phyloP scores from a whole-genome alignment of 1,140 invertebrate genomes.

The Thaumatotibia leucotreta region DNA sequence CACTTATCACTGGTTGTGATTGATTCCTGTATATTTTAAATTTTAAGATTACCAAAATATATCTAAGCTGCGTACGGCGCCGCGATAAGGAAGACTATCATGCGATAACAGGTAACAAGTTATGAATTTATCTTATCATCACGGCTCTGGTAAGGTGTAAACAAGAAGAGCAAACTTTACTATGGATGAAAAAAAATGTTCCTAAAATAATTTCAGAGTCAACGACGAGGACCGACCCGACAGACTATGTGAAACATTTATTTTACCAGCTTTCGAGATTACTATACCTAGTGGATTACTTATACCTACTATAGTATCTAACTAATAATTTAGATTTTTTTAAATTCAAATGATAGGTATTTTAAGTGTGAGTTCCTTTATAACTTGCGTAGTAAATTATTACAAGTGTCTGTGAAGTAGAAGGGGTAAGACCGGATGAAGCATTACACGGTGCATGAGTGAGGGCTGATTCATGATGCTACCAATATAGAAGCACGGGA shows the following conservation, averaged over 20 bases:
- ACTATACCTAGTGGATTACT: too few species aligned
- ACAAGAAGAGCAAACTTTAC: conserved; percentile 42
- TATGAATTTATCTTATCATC: conserved; percentile 62
- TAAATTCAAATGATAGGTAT: not conserved
- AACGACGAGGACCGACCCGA: not conserved
- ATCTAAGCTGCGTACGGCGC: conserved; percentile 32
- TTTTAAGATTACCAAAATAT: conserved; percentile 31
- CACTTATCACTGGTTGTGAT: conserved; percentile 41
- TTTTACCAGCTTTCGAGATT: not conserved
- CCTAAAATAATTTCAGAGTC: not conserved
- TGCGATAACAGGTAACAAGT: conserved; percentile 33
- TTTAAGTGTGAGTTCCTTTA: not conserved
- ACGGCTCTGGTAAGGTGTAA: conserved; percentile 39
- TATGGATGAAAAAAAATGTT: conserved; percentile 15
- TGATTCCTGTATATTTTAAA: conserved; percentile 33
- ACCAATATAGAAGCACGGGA: conserved; percentile 22
- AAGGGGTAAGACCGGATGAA: not conserved
- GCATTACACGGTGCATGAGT: not conserved
- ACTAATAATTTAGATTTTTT: not conserved
- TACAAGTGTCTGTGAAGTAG: not conserved
- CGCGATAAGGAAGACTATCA: conserved; percentile 34
- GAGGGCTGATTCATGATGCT: conserved; percentile 7
- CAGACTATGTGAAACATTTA: not conserved
- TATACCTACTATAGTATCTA: too few species aligned
- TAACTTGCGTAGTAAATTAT: not conserved